phyloP scores from a whole-genome alignment of 92 coral and sea anemone genomes.

The Epizoanthus stellaris region DNA sequence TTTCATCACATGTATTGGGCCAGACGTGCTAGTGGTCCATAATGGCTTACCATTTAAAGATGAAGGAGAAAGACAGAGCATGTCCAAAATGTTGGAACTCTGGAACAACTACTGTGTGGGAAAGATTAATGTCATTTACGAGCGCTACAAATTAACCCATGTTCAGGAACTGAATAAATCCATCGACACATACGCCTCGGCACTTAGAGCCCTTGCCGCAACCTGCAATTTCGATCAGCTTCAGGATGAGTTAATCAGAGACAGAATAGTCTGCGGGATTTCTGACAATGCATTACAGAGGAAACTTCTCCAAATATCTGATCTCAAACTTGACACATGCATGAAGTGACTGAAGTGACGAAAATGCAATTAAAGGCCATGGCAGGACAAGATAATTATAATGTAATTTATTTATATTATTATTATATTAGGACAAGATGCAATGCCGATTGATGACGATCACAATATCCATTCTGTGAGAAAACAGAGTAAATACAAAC shows the following conservation, averaged over 20 bases:
- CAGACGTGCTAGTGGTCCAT: conserved; percentile 43
- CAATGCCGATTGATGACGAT: no score
- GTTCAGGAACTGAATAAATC: background rate
- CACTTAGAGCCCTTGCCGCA: conserved; percentile 48
- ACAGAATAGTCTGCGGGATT: conserved; percentile 5
- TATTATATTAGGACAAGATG: no score
- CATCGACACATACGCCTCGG: conserved; percentile 46
- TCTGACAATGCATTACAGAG: background rate
- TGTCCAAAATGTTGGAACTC: conserved; percentile 29
- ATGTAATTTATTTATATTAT: no score
- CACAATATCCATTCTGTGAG: no score
- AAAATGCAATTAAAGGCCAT: background rate
- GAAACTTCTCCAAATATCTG: background rate
- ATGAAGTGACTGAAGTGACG: background rate
- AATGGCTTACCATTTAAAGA: conserved; percentile 45
- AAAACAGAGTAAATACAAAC: no score
- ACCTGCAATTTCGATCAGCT: conserved; percentile 51
- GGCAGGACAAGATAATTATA: background rate
- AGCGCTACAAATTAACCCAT: no score
- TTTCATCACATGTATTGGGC: conserved; percentile 59
- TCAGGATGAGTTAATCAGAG: conserved; percentile 21
- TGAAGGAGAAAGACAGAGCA: conserved; percentile 31
- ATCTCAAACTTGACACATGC: no score
- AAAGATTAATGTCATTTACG: no score
- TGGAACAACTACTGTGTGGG: conserved; percentile 36